Conservation (phyloP, 1,140 invertebrate genomes). For the Drosophila teissieri region DNA sequence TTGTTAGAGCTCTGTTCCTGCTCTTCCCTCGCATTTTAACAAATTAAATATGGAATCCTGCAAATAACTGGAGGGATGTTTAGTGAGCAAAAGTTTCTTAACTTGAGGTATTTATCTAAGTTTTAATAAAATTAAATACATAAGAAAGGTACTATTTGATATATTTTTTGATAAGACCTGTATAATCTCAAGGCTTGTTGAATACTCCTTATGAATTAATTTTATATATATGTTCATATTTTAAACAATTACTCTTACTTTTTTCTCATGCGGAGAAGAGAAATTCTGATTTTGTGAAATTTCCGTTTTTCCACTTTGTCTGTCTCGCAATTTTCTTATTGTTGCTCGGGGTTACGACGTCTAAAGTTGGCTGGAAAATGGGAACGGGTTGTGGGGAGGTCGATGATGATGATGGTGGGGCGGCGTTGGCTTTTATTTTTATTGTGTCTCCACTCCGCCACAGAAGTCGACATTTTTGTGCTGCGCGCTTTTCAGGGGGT, state of each 20-base stretch:
- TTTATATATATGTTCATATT: too few species aligned
- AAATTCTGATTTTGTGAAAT: constrained; percentile 2
- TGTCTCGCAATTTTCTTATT: constrained; percentile 77
- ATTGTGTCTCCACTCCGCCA: constrained; percentile 56
- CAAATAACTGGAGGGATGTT: constrained; percentile 42
- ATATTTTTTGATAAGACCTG: too few species aligned
- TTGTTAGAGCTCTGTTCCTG: too few species aligned
- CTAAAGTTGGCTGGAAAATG: constrained; percentile 19
- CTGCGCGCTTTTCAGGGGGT: constrained; percentile 62
- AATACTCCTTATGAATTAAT: too few species aligned
- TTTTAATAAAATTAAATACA: too few species aligned
- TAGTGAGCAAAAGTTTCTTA: neutral
- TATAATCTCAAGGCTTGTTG: too few species aligned
- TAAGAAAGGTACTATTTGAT: too few species aligned
- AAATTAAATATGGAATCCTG: constrained; percentile 50
- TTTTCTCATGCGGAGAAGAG: neutral
- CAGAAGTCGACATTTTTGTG: constrained; percentile 69
- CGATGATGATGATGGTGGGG: constrained; percentile 19
- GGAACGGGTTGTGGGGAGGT: constrained; percentile 12
- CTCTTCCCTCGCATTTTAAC: constrained; percentile 32
- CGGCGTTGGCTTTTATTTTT: constrained; percentile 73
- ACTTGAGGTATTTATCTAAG: neutral
- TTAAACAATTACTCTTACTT: too few species aligned
- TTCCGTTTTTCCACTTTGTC: constrained; percentile 70
- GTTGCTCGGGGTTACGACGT: constrained; percentile 55